Evolutionary conservation across 2,797 vertebrate genomes (phyloP), one percentile per base, ranked within the genome.

Genomic region (Phoxinus dragarum): DNA sequence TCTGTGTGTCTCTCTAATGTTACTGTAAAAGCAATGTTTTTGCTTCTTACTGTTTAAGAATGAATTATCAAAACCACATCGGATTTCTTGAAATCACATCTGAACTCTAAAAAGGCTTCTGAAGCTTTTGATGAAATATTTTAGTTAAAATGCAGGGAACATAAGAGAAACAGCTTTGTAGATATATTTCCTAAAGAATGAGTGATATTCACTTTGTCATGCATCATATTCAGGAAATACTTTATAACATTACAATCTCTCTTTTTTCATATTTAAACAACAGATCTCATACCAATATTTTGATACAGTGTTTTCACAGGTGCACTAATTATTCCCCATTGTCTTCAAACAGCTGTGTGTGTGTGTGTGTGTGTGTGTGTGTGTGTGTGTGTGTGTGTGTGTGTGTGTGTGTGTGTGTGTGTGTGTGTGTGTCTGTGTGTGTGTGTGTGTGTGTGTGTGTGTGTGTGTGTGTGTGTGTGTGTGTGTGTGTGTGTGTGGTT

Each of bases 231-330:
- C 95, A 96, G 96, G 95, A 97, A 97, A 96, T 96, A 95, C 95
- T 96, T 96, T 27, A 27, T 27, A 95, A 95, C 93, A 94, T 96
- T 95, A 96, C 95, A 95, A 95, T 95, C 94, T 95, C 95, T 81
- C 69, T 40, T 86, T 96, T 95, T 95, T 96, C 93, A 94, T 94
- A 94, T 95, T 94, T 95, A 92, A 96, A 95, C 93, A 93, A 66
- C 90, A 94, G 95, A 95, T 95, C 95, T 94, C 81, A 92, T 90
- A 95, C 36, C 95, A 92, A 96, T 96, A 94, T 96, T 95, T 94
- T 96, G 96, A 96, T 95, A 69, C 95, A 94, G 93, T 97, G 95
- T 97, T 97, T 97, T 96, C 94, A 96, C 96, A 97, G 96, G 96
- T 96, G 96, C 94, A 93, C 93, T 92, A 95, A 95, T 95, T 96